These are phyloP conservation scores for Tryphoninae sp. DNA, from an alignment of 2,888 invertebrate species.

Conservation along the genomic window DNA sequence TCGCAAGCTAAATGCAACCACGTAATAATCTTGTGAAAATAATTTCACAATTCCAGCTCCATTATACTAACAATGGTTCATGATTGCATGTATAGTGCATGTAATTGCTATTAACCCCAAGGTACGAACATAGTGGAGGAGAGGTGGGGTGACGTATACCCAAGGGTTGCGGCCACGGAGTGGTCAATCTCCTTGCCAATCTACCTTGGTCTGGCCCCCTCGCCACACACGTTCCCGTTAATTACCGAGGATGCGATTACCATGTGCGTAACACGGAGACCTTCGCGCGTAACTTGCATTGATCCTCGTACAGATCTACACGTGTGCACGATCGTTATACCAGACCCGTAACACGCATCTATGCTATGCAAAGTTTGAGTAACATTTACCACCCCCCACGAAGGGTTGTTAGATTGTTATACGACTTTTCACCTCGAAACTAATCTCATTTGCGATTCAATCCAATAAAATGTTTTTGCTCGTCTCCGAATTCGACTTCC, in stretches of 20 bases:
- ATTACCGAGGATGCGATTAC: conserved; percentile 70
- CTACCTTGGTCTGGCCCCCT: conserved; percentile 49
- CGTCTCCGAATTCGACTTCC: too few species aligned
- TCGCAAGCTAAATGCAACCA: too few species aligned
- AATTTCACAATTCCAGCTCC: neutral
- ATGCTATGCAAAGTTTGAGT: neutral
- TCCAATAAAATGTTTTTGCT: too few species aligned
- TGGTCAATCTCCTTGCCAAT: conserved; percentile 65
- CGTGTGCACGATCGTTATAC: conserved; percentile 55
- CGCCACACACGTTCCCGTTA: conserved; percentile 65
- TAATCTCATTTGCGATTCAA: too few species aligned
- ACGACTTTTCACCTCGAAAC: too few species aligned
- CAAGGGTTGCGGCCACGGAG: conserved; percentile 60
- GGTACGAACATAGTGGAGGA: conserved; percentile 37
- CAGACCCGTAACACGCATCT: conserved; percentile 6
- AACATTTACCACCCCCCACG: neutral
- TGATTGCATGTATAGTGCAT: conserved; percentile 56
- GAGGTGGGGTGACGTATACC: conserved; percentile 47
- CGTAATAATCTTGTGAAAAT: neutral
- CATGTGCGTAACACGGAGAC: conserved; percentile 64
- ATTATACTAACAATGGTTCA: conserved; percentile 31
- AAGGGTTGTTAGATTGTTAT: neutral
- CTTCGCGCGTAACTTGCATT: conserved; percentile 64
- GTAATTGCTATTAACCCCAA: conserved; percentile 62
- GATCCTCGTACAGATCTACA: conserved; percentile 63